These are phyloP conservation scores for Alosa alosa DNA, from an alignment of 2,113 vertebrate species.

Conservation along the genomic window DNA sequence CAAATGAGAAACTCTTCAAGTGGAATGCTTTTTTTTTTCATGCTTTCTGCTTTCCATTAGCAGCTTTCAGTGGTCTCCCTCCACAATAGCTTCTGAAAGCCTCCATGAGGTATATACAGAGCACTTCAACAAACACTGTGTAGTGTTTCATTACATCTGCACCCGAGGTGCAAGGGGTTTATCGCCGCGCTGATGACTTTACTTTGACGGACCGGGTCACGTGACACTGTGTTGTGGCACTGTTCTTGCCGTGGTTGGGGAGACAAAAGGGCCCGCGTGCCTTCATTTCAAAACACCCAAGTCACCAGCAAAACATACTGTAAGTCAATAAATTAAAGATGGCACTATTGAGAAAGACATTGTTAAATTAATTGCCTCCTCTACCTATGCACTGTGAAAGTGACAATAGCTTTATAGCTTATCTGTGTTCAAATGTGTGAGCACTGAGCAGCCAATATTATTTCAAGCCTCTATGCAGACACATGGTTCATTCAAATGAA, in stretches of 20 bases:
- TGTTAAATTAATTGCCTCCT: conserved; percentile 13
- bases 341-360: background rate
- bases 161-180: conserved; percentile 3
- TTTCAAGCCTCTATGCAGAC: background rate
- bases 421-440: background rate
- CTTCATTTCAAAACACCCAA: background rate
- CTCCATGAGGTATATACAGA: conserved; percentile 10
- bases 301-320: background rate
- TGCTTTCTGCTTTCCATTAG: conserved; percentile 18
- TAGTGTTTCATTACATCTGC: conserved; percentile 18
- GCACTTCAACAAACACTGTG: conserved; percentile 11
- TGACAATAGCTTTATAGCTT: background rate
- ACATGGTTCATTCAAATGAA: conserved; percentile 6
- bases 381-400: conserved; percentile 6
- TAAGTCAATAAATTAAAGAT: conserved; percentile 7
- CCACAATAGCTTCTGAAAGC: conserved; percentile 13
- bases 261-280: background rate
- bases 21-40: conserved; percentile 17
- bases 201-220: background rate
- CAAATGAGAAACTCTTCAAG: conserved; percentile 18
- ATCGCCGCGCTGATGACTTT: conserved; percentile 15
- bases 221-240: background rate
- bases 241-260: background rate
- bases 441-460: background rate
- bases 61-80: background rate